Percentiles rank a stretch among this genome's conserved stretches.
Conservation (phyloP, 2,113 vertebrate genomes). For the Larimichthys polyactis region DNA sequence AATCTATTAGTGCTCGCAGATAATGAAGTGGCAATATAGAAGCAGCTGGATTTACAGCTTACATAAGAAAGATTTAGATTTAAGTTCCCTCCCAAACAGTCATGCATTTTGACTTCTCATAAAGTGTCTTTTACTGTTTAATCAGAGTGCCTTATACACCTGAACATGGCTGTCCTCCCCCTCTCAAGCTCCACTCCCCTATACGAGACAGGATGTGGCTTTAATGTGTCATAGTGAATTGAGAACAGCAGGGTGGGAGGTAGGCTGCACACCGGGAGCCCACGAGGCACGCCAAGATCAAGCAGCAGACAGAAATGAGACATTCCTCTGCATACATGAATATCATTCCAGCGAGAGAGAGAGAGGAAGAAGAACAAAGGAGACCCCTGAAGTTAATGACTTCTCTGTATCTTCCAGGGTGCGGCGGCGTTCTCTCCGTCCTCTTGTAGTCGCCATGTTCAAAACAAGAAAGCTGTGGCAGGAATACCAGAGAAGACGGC, state of each 20-base stretch:
- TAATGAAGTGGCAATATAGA: constrained; percentile 52
- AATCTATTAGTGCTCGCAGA: constrained; percentile 57
- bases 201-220: constrained; percentile 43
- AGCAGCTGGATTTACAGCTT: constrained; percentile 27
- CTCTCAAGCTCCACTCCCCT: constrained; percentile 10
- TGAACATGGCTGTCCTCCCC: neutral
- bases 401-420: constrained; percentile 45
- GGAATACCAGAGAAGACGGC: constrained; percentile 1
- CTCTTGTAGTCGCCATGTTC: neutral
- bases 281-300: constrained; percentile 59
- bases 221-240: constrained; percentile 64
- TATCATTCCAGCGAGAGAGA: constrained; percentile 44
- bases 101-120: neutral
- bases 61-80: constrained; percentile 19
- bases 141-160: neutral
- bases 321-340: constrained; percentile 75
- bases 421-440: neutral
- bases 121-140: constrained; percentile 15
- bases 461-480: constrained; percentile 21
- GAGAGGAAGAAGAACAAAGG: constrained; percentile 55
- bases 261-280: constrained; percentile 54
- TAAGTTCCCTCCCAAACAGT: neutral
- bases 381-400: constrained; percentile 46
- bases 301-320: constrained; percentile 53
- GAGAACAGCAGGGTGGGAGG: constrained; percentile 64